Percentiles rank a stretch among this genome's conserved stretches.
These are phyloP conservation scores for Synanthedon formicaeformis DNA, from an alignment of 2,888 invertebrate species.

Conservation along the genomic window DNA sequence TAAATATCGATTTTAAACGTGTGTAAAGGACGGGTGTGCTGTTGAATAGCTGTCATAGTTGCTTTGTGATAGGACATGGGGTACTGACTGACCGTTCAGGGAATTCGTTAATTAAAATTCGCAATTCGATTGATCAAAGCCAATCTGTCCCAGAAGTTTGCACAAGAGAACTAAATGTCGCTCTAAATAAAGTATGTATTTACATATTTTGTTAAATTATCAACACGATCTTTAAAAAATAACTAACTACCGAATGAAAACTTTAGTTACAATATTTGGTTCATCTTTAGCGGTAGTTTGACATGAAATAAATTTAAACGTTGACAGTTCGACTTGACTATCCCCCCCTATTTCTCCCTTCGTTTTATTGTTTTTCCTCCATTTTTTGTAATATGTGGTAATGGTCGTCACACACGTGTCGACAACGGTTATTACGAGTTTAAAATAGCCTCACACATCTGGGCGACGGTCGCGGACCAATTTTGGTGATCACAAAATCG, in stretches of 20 bases:
- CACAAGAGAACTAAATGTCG: neutral
- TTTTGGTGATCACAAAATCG: conserved; percentile 36
- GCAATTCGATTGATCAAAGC: conserved; percentile 27
- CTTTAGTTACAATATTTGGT: no score
- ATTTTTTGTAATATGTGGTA: conserved; percentile 71
- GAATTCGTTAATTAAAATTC: conserved; percentile 51
- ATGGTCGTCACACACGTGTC: conserved; percentile 66
- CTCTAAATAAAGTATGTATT: no score
- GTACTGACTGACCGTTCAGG: conserved; percentile 23
- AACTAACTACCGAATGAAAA: no score
- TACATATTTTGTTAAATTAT: no score
- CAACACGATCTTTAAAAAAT: no score
- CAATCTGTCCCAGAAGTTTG: neutral
- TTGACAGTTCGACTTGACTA: conserved; percentile 19
- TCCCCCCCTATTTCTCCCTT: conserved; percentile 28
- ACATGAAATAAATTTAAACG: neutral
- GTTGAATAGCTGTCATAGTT: conserved; percentile 44
- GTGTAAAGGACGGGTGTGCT: conserved; percentile 15
- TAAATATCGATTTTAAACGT: conserved; percentile 16
- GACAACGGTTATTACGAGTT: conserved; percentile 67
- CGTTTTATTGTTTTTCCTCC: conserved; percentile 64
- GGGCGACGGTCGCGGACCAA: conserved; percentile 37
- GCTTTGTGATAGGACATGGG: conserved; percentile 36
- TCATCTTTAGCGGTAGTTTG: no score
- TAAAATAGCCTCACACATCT: conserved; percentile 63